Percentiles rank a stretch among this genome's conserved stretches.
Conservation (phyloP, 2,888 invertebrate genomes). For the Hypselothyrea guttata region DNA sequence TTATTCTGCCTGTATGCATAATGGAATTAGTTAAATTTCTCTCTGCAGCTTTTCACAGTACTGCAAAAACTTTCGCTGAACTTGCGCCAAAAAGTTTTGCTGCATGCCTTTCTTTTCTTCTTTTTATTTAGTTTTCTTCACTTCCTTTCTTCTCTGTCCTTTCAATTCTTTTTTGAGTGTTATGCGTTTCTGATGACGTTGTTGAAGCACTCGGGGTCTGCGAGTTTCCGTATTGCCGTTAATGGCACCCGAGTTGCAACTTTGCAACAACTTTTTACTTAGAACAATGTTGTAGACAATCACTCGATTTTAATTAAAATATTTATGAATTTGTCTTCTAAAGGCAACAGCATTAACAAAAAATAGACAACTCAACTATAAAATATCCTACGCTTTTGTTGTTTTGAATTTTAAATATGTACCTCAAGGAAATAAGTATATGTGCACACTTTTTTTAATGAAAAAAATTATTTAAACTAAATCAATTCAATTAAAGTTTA, state of each 20-base stretch:
- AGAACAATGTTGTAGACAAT: conserved; percentile 65
- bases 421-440: too few species aligned
- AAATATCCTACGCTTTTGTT: neutral
- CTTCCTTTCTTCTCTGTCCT: conserved; percentile 17
- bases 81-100: conserved; percentile 42
- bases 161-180: conserved; percentile 51
- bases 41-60: conserved; percentile 48
- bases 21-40: conserved; percentile 75
- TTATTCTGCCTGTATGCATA: conserved; percentile 57
- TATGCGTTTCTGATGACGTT: conserved; percentile 76
- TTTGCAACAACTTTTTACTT: conserved; percentile 62
- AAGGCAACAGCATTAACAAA: neutral
- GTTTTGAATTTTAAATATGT: neutral
- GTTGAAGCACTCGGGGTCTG: conserved; percentile 24
- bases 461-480: too few species aligned
- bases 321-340: conserved; percentile 66
- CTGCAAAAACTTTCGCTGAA: conserved; percentile 39
- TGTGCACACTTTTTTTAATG: too few species aligned
- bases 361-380: neutral
- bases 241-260: conserved; percentile 58
- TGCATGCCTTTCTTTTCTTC: conserved; percentile 48
- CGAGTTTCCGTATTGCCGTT: conserved; percentile 39
- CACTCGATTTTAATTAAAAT: conserved; percentile 73
- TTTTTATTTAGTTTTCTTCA: conserved; percentile 13
- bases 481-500: too few species aligned